Evolutionary conservation across 1,140 invertebrate genomes (phyloP), one percentile per base, ranked within the genome.

Genomic region (Drosophila tani): DNA sequence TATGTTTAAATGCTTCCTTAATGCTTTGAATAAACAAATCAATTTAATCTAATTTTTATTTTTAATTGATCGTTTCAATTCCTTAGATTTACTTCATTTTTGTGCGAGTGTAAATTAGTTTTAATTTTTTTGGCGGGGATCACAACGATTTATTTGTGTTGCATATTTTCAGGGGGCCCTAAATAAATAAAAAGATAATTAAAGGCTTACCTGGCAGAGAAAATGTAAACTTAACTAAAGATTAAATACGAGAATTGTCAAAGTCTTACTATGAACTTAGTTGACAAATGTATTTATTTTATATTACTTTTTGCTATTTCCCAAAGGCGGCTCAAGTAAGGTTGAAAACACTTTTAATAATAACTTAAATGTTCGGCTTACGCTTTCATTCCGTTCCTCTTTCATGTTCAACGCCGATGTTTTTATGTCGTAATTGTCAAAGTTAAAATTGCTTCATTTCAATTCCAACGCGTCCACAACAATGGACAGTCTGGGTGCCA

Each of bases 381-480:
- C n/a, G 50, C 9, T 32, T 53, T 14, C n/a, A 19, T 19, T 35
- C 14, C 2, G 19, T n/a, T n/a, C 43, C 19, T 12, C 15, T 43
- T 65, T 27, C 24, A 38, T 43, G 35, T 45, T 32, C 38, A 69
- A 53, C 27, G 63, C 12, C 27, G 11, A 35, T 69, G 66, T 45
- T 68, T 69, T 69, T 45, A 29, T 51, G 47, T 45, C 19, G 57
- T 63, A 74, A 74, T 75, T 81, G 58, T 80, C 47, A 58, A 65
- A 69, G 59, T 63, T 62, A 65, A 81, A 66, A 80, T 80, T 81
- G 77, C 70, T 81, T 75, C 49, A 73, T 79, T 79, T 79, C 55
- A 55, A 75, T 66, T 66, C 64, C 69, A 51, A 17, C 15, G 73
- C 55, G 49, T 40, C 53, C 38, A 38, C 24, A 67, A 67, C 66